Evolutionary conservation across 92 coral and sea anemone species (phyloP).

Genomic region (Desmophyllum pertusum): DNA sequence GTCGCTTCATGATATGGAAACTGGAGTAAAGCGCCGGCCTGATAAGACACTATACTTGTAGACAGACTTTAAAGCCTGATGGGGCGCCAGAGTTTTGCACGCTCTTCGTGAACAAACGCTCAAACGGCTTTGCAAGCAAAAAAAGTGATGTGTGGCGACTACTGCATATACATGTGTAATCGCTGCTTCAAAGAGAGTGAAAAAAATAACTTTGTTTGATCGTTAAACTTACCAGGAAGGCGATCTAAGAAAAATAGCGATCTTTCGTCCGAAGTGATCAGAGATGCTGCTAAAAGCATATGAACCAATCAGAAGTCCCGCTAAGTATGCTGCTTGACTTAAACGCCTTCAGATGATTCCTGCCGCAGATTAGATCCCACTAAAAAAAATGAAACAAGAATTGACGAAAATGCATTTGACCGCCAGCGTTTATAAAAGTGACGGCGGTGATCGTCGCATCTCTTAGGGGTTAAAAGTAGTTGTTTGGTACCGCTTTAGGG

Average conservation of each 20-base stretch:
- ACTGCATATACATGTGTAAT: too few relatives aligned
- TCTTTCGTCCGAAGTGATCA: conserved; percentile 53
- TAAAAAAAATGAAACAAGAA: neutral
- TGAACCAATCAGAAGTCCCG: conserved; percentile 55
- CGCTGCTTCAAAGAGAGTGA: too few relatives aligned
- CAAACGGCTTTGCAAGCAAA: conserved; percentile 1
- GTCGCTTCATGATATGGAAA: too few relatives aligned
- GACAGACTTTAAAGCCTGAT: too few relatives aligned
- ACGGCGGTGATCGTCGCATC: too few relatives aligned
- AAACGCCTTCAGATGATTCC: conserved; percentile 54
- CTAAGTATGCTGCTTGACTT: conserved; percentile 59
- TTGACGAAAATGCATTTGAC: neutral
- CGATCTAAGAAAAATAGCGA: conserved; percentile 53
- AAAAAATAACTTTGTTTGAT: neutral
- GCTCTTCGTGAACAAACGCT: too few relatives aligned
- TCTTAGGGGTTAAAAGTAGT: too few relatives aligned
- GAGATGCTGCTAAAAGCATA: conserved; percentile 55
- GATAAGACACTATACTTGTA: too few relatives aligned
- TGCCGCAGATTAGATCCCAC: conserved; percentile 54
- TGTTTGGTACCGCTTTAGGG: too few relatives aligned
- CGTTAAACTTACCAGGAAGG: conserved; percentile 43
- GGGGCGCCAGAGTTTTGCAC: too few relatives aligned
- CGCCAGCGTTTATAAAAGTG: neutral
- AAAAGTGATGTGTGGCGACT: neutral
- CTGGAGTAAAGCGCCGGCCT: too few relatives aligned